Base-by-base conservation (phyloP, 2,113 vertebrate genomes). In the Acinonyx jubatus region DNA sequence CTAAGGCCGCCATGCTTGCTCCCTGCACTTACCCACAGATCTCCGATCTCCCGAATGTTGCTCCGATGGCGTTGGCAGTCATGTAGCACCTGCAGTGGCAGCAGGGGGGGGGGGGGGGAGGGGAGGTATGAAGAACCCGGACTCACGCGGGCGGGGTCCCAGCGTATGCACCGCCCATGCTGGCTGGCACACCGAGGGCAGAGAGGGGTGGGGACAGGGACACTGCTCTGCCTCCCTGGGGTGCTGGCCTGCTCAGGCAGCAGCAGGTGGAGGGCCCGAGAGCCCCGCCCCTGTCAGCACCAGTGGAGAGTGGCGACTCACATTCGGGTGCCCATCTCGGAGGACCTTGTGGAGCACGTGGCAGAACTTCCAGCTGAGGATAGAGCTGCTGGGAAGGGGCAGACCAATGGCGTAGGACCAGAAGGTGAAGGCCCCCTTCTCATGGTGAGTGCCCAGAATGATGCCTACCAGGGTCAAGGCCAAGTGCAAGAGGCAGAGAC, bases 301-400 rank as follows among this genome's bases (percentile, higher is more conserved):
- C 63, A 0, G 65, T 0, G 0, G 4, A 21, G 14, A 2, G 4
- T 7, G 1, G 63, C 95, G 15, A 98, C 99, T 99, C 99, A 99
- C 99, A 0, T 99, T 99, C 69, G 98, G 99, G 97, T 99, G 99
- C 16, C 99, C 99, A 0, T 99, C 99, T 0, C 99, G 99, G 55
- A 99, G 99, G 55, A 99, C 98, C 98, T 99, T 99, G 99, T 99
- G 99, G 21, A 99, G 98, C 8, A 99, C 99, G 0, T 99, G 99
- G 98, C 99, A 99, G 99, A 99, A 99, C 98, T 99, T 99, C 99
- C 99, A 99, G 99, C 99, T 99, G 98, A 99, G 99, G 98, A 99
- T 99, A 98, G 99, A 98, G 57, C 99, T 99, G 99, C 99, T 99
- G 96, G 99, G 98, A 91, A 99, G 98, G 0, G 99, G 99, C 90